Base-by-base conservation (phyloP, 1,140 invertebrate genomes). In the Trichonephila inaurata region DNA sequence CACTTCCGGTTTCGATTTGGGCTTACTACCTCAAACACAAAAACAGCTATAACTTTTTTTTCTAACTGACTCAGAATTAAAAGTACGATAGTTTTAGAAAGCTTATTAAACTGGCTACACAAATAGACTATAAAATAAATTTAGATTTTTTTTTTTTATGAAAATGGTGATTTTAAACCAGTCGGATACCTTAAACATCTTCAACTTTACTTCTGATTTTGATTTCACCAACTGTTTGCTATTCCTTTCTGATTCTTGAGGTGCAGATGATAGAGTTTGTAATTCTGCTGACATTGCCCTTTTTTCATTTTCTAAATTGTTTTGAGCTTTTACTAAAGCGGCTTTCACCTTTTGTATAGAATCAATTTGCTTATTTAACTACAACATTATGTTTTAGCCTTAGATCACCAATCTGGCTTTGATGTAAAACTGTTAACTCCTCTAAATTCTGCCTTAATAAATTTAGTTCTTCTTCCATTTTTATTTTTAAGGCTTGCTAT, bases 401-500 rank as follows among this genome's bases (percentile, higher is more conserved):
- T 96, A 99, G 97, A 2, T 99, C 99, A 16, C 97, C 97, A 14
- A 99, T 95, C 18, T 97, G 96, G 1, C 97, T 97, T 95, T 99
- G 98, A 95, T 99, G 98, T 3, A 97, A 95, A 12, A 97, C 97
- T 10, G 98, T 97, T 95, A 99, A 98, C 94, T 99, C 98, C 95
- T 99, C 98, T 0, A 99, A 96, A 64, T 97, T 98, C 95, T 98
- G 98, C 96, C 99, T 99, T 64, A 99, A 96, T 0, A 97, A 97
- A 16, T 98, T 98, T 91, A 99, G 96, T 96, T 99, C 99, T 96
- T 99, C 99, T 96, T 99, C 99, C 77, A 99, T 97, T 96, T 99
- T 99, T 18, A 97, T 98, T 91, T 98, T 96, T 51, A 99, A 96
- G 95, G 99, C 99, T 95, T 99, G 98, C 95, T 99, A 98, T 6